Percentiles rank a stretch among this genome's conserved stretches.
Conservation (phyloP, 2,113 vertebrate genomes). For the Poicephalus meyeri region DNA sequence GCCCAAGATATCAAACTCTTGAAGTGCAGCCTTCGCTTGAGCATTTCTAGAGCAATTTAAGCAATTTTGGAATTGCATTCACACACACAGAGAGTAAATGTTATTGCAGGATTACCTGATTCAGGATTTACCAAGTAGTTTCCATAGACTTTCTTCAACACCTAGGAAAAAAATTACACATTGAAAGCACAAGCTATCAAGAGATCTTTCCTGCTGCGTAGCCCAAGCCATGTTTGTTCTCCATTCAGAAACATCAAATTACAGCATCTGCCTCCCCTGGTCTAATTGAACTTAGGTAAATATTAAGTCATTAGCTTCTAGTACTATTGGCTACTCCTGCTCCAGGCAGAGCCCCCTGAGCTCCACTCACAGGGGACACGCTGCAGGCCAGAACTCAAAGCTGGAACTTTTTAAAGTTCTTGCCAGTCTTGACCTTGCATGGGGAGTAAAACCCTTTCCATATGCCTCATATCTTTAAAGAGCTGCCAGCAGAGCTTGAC, state of each 20-base stretch:
- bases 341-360: background rate
- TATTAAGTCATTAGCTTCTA: background rate
- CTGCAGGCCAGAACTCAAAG: background rate
- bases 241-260: background rate
- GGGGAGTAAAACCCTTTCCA: background rate
- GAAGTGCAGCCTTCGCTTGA: background rate
- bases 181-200: background rate
- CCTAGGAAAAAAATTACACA: conserved; percentile 73
- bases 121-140: conserved; percentile 87
- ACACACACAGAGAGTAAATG: background rate
- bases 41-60: background rate
- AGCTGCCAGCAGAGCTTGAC: background rate
- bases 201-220: background rate
- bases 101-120: conserved; percentile 77
- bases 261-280: background rate
- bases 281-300: background rate
- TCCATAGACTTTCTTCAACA: conserved; percentile 91
- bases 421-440: background rate
- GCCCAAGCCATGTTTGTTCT: background rate
- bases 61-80: background rate
- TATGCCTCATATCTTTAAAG: background rate
- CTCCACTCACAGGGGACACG: background rate
- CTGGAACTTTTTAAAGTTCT: background rate
- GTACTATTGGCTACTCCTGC: background rate
- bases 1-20: background rate